These are phyloP conservation scores for Pempheris klunzingeri DNA, from an alignment of 2,797 vertebrate genomes.

Conservation along the genomic window DNA sequence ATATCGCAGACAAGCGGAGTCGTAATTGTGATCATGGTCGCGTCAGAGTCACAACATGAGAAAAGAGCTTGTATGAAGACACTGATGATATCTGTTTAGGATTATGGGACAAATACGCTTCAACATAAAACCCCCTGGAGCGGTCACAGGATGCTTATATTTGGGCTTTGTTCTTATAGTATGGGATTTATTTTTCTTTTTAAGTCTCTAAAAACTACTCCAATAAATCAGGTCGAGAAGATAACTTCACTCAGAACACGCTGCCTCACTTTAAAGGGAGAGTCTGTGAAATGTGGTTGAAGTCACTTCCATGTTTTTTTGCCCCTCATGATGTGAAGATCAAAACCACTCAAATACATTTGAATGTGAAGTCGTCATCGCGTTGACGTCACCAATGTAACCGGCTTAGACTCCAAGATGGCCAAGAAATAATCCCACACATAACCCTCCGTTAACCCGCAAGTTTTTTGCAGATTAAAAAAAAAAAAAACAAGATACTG, in stretches of 20 bases:
- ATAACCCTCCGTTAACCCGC: not conserved
- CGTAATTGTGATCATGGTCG: constrained; percentile 27
- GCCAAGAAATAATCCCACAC: not conserved
- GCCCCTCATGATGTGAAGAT: not conserved
- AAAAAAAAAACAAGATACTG: not conserved
- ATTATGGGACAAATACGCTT: not conserved
- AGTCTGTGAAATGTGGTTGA: not conserved
- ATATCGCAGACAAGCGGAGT: constrained; percentile 27
- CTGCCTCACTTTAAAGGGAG: not conserved
- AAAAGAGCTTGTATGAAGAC: not conserved
- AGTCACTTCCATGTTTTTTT: not conserved
- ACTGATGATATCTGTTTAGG: not conserved
- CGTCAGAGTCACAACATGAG: constrained; percentile 4
- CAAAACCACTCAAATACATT: not conserved
- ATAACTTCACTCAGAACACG: not conserved
- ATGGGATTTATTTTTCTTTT: not conserved
- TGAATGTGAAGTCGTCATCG: constrained; percentile 4
- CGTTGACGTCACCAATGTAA: no score
- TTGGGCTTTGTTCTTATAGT: not conserved
- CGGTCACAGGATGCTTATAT: not conserved
- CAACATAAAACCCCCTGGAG: not conserved
- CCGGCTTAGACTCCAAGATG: not conserved
- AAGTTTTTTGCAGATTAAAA: not conserved
- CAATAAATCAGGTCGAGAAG: not conserved
- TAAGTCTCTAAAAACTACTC: not conserved